A percentile compares a stretch with the other conserved stretches of the same genome.
These are phyloP conservation scores for Lagodon rhomboides DNA, from an alignment of 2,797 vertebrate genomes.

Conservation along the genomic window DNA sequence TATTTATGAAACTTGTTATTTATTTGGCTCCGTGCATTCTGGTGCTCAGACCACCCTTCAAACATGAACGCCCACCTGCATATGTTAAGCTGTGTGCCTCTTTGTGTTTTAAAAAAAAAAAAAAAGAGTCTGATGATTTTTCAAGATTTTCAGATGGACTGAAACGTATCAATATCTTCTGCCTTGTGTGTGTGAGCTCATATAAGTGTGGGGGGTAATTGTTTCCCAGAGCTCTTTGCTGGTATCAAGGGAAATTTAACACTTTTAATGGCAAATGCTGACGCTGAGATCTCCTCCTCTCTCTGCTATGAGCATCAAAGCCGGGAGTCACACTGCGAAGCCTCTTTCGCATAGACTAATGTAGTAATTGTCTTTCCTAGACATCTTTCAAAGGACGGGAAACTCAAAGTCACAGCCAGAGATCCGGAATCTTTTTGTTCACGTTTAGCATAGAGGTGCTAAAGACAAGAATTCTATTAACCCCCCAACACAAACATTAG, in stretches of 20 bases:
- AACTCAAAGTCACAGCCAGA: slow-evolving; percentile 24
- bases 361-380: slow-evolving; percentile 47
- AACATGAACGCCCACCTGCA: slow-evolving; percentile 63
- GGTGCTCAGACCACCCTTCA: slow-evolving; percentile 59
- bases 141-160: slow-evolving; percentile 39
- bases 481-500: too few species aligned
- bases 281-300: slow-evolving; percentile 51
- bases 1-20: slow-evolving; percentile 63
- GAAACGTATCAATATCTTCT: slow-evolving; percentile 46
- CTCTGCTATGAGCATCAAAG: slow-evolving; percentile 61
- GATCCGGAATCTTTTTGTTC: slow-evolving; percentile 16
- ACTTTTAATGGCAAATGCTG: slow-evolving; percentile 70
- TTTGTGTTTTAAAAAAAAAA: slow-evolving; percentile 11
- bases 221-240: slow-evolving; percentile 66
- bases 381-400: slow-evolving; percentile 42
- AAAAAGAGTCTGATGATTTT: slow-evolving; percentile 39
- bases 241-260: slow-evolving; percentile 66
- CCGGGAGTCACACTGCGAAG: slow-evolving; percentile 32
- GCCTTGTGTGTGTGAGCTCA: slow-evolving; percentile 34
- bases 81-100: slow-evolving; percentile 29
- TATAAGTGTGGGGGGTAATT: slow-evolving; percentile 51
- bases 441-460: slow-evolving; percentile 8
- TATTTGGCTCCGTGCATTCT: slow-evolving; percentile 48
- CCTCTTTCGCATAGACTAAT: slow-evolving; percentile 59
- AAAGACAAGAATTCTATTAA: neutral